Base-by-base conservation (phyloP, 2,888 invertebrate species). In the Ptilodon capucinus region DNA sequence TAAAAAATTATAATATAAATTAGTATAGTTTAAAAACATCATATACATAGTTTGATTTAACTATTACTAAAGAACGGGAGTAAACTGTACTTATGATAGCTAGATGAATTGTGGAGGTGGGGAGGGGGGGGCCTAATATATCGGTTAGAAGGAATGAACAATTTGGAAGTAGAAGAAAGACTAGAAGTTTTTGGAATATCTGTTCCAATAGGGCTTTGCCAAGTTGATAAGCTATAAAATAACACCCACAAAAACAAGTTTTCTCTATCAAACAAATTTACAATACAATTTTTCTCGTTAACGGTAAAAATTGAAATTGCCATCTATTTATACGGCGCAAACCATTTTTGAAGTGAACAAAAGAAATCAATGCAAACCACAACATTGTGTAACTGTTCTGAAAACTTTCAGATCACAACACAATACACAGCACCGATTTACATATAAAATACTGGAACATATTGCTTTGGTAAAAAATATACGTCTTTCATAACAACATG, bases 401-500 rank as follows among this genome's bases (percentile, higher is more conserved):
- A 36, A 36, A 19, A 19, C 32, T 38, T 38, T 19, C 40, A 23
- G 23, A 14, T 40, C 11, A 8, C 40, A 11, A 40, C 21, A 39
- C 39, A 21, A 39, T 39, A 17, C n/a, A 9, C 13, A 21, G 39
- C 11, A 39, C 13, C 40, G 25, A 61, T 61, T 60, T 41, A 44
- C 50, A 51, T 51, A 47, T 23, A 53, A 48, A 13, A 36, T 42
- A 43, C 42, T 42, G 23, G 38, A 43, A 47, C 40, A 25, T 40
- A 40, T 40, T 40, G 8, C 32, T 13, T 18, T n/a, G 11, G 16
- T 9, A 23, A 40, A 21, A 21, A 49, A 59, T 52, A 44, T 51
- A n/a, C n/a, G n/a, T 47, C 53, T 60, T 58, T 54, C 54, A 52
- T 51, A 46, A 36, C 44, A 60, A 53, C 46, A 43, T 43, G 43